phyloP scores from a whole-genome alignment of 2,797 vertebrate species.

The Hemibagrus guttatus region DNA sequence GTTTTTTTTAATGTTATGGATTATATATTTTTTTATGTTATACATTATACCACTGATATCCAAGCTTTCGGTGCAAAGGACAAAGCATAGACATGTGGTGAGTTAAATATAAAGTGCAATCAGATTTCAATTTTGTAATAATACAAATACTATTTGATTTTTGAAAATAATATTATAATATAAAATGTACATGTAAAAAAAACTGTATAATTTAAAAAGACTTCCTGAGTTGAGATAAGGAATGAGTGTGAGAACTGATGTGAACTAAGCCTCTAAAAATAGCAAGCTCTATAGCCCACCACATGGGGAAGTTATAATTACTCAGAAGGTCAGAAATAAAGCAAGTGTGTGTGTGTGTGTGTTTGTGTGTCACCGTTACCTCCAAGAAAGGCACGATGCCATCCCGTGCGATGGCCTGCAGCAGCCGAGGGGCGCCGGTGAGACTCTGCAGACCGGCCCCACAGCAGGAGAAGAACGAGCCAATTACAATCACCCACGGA shows the following conservation, averaged over 20 bases:
- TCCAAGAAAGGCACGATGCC: conserved; percentile 91
- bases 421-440: conserved; percentile 89
- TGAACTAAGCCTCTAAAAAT: background rate
- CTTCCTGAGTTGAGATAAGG: background rate
- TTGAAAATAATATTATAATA: background rate
- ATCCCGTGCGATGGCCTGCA: conserved; percentile 94
- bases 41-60: background rate
- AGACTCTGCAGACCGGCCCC: conserved; percentile 94
- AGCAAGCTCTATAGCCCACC: background rate
- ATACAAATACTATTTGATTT: background rate
- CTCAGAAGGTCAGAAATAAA: background rate
- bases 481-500: conserved; percentile 96
- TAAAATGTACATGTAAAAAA: background rate
- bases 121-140: background rate
- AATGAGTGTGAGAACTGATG: background rate
- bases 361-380: conserved; percentile 67
- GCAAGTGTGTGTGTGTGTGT: background rate
- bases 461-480: conserved; percentile 96
- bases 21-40: background rate
- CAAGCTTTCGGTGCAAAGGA: background rate
- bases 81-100: background rate
- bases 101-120: background rate
- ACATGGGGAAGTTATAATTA: conserved; percentile 2
- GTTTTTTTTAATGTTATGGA: background rate
- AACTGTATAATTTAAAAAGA: background rate